phyloP scores from a whole-genome alignment of 2,113 vertebrate genomes.

The Argyrosomus japonicus region DNA sequence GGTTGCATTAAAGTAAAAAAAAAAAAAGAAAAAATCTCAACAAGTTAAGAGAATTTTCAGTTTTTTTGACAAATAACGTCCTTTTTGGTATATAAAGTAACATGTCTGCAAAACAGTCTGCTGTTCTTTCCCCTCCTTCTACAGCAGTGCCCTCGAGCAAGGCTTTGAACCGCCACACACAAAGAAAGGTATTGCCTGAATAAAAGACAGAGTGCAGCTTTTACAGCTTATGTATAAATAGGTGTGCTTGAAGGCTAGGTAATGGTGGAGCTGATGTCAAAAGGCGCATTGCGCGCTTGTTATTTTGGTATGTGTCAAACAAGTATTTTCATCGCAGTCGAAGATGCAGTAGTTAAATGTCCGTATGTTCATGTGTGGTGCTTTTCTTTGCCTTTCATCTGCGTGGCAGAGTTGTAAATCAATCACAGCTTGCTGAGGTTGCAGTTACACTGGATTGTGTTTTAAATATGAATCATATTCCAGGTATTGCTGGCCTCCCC shows the following conservation, averaged over 20 bases:
- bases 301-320: slow-evolving; percentile 47
- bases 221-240: slow-evolving; percentile 43
- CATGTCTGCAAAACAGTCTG: background rate
- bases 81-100: background rate
- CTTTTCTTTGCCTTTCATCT: slow-evolving; percentile 52
- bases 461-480: slow-evolving; percentile 64
- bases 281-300: slow-evolving; percentile 26
- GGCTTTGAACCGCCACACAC: slow-evolving; percentile 10
- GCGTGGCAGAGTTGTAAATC: slow-evolving; percentile 44
- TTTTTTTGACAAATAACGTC: background rate
- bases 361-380: slow-evolving; percentile 12
- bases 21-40: background rate
- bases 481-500: slow-evolving; percentile 46
- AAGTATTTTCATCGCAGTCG: slow-evolving; percentile 53
- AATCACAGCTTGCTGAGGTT: slow-evolving; percentile 46
- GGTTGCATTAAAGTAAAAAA: background rate
- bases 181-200: slow-evolving; percentile 3
- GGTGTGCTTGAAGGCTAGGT: slow-evolving; percentile 35
- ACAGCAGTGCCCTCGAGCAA: slow-evolving; percentile 19
- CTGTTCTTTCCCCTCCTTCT: background rate
- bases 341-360: slow-evolving; percentile 25
- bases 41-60: background rate
- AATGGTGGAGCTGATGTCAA: slow-evolving; percentile 24
- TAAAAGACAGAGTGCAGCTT: slow-evolving; percentile 6
- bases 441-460: slow-evolving; percentile 46